Percentiles rank a stretch among this genome's conserved stretches.
These are phyloP conservation scores for Zalophus californianus DNA, from an alignment of 2,797 vertebrate species.

Conservation along the genomic window DNA sequence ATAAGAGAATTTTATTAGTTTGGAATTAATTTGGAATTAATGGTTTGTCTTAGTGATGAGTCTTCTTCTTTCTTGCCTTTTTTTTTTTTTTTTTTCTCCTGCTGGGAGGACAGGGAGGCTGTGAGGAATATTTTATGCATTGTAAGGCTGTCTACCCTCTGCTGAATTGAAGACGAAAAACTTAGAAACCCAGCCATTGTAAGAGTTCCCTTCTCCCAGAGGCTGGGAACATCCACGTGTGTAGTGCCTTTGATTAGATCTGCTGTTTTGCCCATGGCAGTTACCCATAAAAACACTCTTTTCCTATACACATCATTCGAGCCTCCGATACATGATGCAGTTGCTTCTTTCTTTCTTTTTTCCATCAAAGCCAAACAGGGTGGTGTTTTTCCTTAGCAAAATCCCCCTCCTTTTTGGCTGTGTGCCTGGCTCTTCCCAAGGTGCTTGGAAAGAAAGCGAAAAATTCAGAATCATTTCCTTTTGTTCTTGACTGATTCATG, in stretches of 20 bases:
- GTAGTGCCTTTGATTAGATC: constrained; percentile 87
- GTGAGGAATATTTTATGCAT: constrained; percentile 55
- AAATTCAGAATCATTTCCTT: constrained; percentile 83
- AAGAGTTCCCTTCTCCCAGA: constrained; percentile 83
- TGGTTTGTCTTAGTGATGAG: constrained; percentile 57
- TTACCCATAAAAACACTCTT: constrained; percentile 83
- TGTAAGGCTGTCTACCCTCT: constrained; percentile 72
- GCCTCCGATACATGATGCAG: constrained; percentile 76
- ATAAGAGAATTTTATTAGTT: constrained; percentile 12
- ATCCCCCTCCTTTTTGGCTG: constrained; percentile 81
- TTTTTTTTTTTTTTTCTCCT: neutral
- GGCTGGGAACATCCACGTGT: constrained; percentile 82
- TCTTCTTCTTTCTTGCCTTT: neutral
- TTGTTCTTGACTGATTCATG: constrained; percentile 82
- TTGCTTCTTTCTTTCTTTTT: constrained; percentile 72
- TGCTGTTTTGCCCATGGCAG: constrained; percentile 87
- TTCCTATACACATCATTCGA: constrained; percentile 82
- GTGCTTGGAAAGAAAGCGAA: constrained; percentile 81
- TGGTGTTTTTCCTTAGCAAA: constrained; percentile 81
- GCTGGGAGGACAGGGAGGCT: neutral
- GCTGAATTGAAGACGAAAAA: constrained; percentile 78
- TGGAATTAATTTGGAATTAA: constrained; percentile 53
- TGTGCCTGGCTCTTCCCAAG: constrained; percentile 82
- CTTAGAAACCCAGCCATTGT: constrained; percentile 75
- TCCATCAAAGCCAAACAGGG: constrained; percentile 82